Evolutionary conservation across 2,888 invertebrate species (phyloP), one percentile per base, ranked within the genome.

Genomic region (Biston stratarius): DNA sequence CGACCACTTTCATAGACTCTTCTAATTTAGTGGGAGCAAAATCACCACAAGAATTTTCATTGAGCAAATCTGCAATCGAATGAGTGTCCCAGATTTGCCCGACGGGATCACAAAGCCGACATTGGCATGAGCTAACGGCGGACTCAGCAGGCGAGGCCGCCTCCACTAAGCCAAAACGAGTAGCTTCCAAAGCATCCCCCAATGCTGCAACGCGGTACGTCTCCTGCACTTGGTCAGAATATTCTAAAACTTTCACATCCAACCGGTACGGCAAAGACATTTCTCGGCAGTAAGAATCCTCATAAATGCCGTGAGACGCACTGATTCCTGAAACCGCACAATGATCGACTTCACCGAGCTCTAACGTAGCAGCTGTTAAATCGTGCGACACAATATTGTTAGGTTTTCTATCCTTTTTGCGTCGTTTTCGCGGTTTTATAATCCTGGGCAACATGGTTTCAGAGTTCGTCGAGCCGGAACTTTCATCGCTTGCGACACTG

Each of bases 321-420:
- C 69, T 78, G 76, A 92, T 85, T 69, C 87, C 86, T 59, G 89
- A 84, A 81, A 89, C 86, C 77, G 85, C 83, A 88, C 93, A 94
- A 84, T 92, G 90, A 74, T 92, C 92, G 66, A 91, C 88, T 78
- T 92, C 94, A 67, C 88, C 88, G 53, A 92, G 86, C 78, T 93
- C 94, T 79, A 94, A 83, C 73, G 79, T 79, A 66, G 87, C 78
- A 68, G 88, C 78, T 65, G 90, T 81, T 82, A 93, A 85, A 77
- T 94, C 94, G 74, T 94, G 94, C 73, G 91, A 85, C 77, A 84
- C 84, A 64, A 94, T 94, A 77, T 93, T 95, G 74, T 94, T 92
- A 44, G 97, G 96, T 89, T 97, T 97, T 76, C 97, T 95, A 85
- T 98, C 98, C 90, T 98, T 98, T 96, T 98, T 98, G 84, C 98